Evolutionary conservation across 1,140 invertebrate genomes (phyloP), one percentile per base, ranked within the genome.

Genomic region (Pseudomyrmex cubaensis): DNA sequence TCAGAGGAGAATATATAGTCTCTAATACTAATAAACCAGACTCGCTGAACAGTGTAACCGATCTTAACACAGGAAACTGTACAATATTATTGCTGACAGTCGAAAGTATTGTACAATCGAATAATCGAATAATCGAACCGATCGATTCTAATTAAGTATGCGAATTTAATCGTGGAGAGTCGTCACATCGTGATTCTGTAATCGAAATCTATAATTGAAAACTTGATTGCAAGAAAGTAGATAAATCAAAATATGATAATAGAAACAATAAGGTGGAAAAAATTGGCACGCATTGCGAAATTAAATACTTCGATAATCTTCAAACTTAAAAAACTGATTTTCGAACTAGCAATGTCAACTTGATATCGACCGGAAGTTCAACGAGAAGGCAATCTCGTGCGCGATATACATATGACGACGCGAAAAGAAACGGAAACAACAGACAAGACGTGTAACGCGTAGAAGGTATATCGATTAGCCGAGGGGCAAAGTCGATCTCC

Each of bases 401-500:
- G 7, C 44, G 48, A 66, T 67, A 77, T 1, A 8, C n/a, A 35
- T 7, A 25, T 61, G 25, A n/a, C n/a, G 48, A 77, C 3, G 25
- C 12, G 17, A 57, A 56, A 59, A 69, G n/a, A 50, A 50, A 62
- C 44, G 73, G 73, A 66, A 69, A 69, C 20, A 50, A 66, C 48
- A 57, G 57, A 77, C 54, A 50, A 69, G 50, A 13, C 54, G 54
- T 35, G 35, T 67, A 62, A 84, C 46, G 57, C 63, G 52, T 69
- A 48, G 75, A 70, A 70, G 76, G 35, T 73, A 61, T 46, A 56
- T 74, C 75, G 52, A 85, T 82, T 85, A 73, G 35, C 17, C 25
- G 15, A 7, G 13, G 12, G 54, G 48, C 76, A 85, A 85, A 85
- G 77, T 25, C 64, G 84, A 86, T 78, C 85, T 56, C 48, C 59